These are phyloP conservation scores for Hyposoter didymator DNA, from an alignment of 2,888 invertebrate genomes.

Conservation along the genomic window DNA sequence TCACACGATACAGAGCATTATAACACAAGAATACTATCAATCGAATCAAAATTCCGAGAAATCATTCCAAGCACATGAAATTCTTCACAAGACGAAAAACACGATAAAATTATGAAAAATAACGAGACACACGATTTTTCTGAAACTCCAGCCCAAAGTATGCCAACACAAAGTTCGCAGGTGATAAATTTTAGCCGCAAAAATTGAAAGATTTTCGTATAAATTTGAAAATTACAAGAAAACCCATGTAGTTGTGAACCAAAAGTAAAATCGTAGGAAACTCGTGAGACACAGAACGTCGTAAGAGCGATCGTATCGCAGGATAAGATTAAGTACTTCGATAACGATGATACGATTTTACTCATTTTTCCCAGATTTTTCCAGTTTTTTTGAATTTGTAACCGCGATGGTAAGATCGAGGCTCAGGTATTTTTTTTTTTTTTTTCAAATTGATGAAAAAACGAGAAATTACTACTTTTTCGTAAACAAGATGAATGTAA, in stretches of 20 bases:
- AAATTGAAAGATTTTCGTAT: neutral
- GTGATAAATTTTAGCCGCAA: neutral
- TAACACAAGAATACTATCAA: conserved; percentile 13
- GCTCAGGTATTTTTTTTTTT: neutral
- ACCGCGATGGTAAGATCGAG: neutral
- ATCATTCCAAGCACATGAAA: neutral
- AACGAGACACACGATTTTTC: neutral
- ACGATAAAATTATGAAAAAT: neutral
- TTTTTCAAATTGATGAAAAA: neutral
- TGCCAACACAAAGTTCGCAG: neutral
- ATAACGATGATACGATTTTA: neutral
- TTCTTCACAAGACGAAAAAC: neutral
- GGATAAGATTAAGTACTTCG: neutral
- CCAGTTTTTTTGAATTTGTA: neutral
- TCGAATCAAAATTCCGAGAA: conserved; percentile 13
- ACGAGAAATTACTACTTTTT: neutral
- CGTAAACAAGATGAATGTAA: neutral
- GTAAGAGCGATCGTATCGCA: neutral
- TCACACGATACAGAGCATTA: conserved; percentile 26
- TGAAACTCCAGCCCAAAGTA: neutral
- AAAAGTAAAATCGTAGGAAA: neutral
- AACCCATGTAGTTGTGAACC: neutral
- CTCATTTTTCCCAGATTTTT: neutral
- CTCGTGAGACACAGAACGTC: neutral
- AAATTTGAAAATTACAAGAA: neutral